Evolutionary conservation across 2,888 invertebrate genomes (phyloP), one percentile per base, ranked within the genome.

Genomic region (Hedya salicella): DNA sequence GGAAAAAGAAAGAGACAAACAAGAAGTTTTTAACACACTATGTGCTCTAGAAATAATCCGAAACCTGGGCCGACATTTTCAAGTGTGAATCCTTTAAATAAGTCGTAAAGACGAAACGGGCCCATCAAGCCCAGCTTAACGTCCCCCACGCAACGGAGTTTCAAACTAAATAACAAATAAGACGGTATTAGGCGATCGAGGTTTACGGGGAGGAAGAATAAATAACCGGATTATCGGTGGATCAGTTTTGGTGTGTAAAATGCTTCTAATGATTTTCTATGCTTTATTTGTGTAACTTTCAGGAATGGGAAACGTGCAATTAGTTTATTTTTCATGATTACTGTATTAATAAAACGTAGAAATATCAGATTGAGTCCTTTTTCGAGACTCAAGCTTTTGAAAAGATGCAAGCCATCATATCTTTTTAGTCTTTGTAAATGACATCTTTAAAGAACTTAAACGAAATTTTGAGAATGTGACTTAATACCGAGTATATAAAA

Each of bases 141-240:
- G 73, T 79, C 71, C 71, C 49, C 68, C 70, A 71, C 75, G 77
- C 77, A 81, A 75, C 75, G 74, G 72, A 76, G 77, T 75, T 75
- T 74, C 78, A 76, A 82, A 83, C 83, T 82, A 85, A 87, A 87
- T 85, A 83, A 78, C 76, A 73, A 83, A 86, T 71, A 73, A 68
- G 71, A 62, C 59, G 69, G 69, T 67, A 70, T 75, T 69, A 71
- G 65, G 75, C 75, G 79, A 80, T 79, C 79, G 79, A 80, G 76
- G 71, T 74, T 78, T 70, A 75, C 77, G 73, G 73, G 77, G 48
- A 66, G 81, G 82, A 82, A 78, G 82, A 83, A 88, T 88, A 90
- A 89, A 91, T 88, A 86, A 86, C 79, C 74, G 84, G 86, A 88
- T 90, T 88, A 91, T 88, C 87, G 75, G 73, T 78, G 78, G 81